Conservation (phyloP, 2,888 invertebrate genomes). For the Lasioglossum leucozonium region DNA sequence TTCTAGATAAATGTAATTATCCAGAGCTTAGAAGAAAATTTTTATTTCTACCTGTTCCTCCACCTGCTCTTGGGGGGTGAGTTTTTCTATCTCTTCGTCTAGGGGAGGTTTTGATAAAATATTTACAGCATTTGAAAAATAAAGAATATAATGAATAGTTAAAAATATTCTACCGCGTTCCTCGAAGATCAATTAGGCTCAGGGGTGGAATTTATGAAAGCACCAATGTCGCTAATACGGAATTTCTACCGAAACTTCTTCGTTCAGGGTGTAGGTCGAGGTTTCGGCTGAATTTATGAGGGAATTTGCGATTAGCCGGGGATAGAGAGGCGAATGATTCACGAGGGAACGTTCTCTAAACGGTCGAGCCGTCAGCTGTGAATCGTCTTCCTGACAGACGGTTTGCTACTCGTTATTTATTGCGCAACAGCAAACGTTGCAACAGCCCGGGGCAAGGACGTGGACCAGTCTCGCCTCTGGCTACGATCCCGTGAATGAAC, state of each 20-base stretch:
- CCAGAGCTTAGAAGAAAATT: no score
- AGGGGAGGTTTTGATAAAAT: no score
- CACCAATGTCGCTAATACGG: no score
- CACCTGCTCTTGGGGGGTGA: no score
- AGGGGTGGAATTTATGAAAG: no score
- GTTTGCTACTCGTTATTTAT: slow-evolving; percentile 28
- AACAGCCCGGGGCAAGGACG: slow-evolving; percentile 81
- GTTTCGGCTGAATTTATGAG: background rate
- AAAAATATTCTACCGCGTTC: no score
- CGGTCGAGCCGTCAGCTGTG: background rate
- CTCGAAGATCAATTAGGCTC: no score
- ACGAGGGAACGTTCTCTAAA: background rate
- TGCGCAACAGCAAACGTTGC: slow-evolving; percentile 65
- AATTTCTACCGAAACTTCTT: background rate
- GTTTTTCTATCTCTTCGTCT: no score
- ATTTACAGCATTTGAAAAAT: no score
- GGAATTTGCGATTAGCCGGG: background rate
- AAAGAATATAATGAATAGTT: no score
- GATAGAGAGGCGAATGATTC: background rate
- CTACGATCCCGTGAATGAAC: slow-evolving; percentile 80
- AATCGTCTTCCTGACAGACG: slow-evolving; percentile 49
- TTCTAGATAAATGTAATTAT: no score
- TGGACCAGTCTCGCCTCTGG: slow-evolving; percentile 80
- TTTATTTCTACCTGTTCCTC: no score
- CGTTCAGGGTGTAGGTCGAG: background rate